Evolutionary conservation across 2,797 vertebrate genomes (phyloP).

Genomic region (Gallinago solitaria): DNA sequence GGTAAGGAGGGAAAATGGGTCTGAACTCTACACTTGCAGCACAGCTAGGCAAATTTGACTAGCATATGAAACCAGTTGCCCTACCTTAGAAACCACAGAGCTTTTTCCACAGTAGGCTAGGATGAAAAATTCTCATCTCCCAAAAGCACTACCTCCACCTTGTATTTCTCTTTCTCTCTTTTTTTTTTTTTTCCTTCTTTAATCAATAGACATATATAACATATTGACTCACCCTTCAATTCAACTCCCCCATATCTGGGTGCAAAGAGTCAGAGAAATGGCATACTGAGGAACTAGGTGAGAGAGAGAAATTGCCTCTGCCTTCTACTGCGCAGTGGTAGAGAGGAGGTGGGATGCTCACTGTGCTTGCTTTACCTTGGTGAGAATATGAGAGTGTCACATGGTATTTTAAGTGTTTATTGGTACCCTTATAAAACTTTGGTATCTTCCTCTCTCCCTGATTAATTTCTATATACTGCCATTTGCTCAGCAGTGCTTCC

Average conservation of each 20-base stretch:
- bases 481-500: neutral
- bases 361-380: neutral
- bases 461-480: fast-evolving
- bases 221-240: neutral
- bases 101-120: neutral
- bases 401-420: neutral
- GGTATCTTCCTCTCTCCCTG: neutral
- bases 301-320: neutral
- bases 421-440: neutral
- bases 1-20: neutral
- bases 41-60: neutral
- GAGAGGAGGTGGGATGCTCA: neutral
- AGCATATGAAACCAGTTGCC: neutral
- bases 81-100: neutral
- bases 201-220: neutral
- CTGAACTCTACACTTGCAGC: neutral
- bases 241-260: neutral
- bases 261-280: neutral
- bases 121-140: neutral
- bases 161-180: neutral
- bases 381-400: neutral
- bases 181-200: neutral
- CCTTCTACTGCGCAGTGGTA: neutral
- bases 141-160: neutral
- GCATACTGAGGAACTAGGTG: neutral